These are phyloP conservation scores for Argyrosomus regius DNA, from an alignment of 2,797 vertebrate genomes.

Conservation along the genomic window DNA sequence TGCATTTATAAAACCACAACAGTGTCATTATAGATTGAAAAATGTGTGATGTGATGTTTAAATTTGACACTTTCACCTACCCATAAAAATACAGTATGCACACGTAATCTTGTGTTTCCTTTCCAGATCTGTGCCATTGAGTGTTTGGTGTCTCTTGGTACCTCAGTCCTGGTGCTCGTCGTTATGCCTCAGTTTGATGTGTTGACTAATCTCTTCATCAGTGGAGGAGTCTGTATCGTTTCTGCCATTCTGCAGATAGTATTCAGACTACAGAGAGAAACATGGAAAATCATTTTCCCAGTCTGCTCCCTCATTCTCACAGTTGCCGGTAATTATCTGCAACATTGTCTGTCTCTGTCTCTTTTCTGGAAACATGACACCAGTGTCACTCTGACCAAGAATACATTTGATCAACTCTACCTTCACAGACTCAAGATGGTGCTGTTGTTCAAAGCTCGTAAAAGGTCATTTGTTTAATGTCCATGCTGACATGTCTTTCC, in stretches of 20 bases:
- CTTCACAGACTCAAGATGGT: constrained; percentile 5
- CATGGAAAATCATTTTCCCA: constrained; percentile 85
- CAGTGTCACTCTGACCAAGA: neutral
- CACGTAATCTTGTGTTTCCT: constrained; percentile 18
- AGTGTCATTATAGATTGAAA: neutral
- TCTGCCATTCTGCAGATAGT: constrained; percentile 82
- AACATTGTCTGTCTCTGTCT: neutral
- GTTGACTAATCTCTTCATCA: constrained; percentile 87
- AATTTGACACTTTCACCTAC: neutral
- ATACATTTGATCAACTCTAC: neutral
- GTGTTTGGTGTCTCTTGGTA: constrained; percentile 84
- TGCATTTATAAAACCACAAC: neutral
- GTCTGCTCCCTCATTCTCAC: constrained; percentile 82
- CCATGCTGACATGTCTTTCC: neutral
- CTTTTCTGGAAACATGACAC: neutral
- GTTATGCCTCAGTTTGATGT: constrained; percentile 89
- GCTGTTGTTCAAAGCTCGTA: neutral
- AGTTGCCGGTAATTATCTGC: constrained; percentile 56
- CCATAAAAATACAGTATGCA: neutral
- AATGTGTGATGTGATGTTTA: neutral
- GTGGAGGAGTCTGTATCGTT: constrained; percentile 84
- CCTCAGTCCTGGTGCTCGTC: constrained; percentile 82
- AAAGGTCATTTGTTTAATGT: neutral
- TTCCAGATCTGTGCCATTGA: constrained; percentile 83
- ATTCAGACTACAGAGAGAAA: constrained; percentile 77